A percentile compares a stretch with the other conserved stretches of the same genome.
Conservation (phyloP, 1,140 invertebrate genomes). For the Hyles vespertilio region DNA sequence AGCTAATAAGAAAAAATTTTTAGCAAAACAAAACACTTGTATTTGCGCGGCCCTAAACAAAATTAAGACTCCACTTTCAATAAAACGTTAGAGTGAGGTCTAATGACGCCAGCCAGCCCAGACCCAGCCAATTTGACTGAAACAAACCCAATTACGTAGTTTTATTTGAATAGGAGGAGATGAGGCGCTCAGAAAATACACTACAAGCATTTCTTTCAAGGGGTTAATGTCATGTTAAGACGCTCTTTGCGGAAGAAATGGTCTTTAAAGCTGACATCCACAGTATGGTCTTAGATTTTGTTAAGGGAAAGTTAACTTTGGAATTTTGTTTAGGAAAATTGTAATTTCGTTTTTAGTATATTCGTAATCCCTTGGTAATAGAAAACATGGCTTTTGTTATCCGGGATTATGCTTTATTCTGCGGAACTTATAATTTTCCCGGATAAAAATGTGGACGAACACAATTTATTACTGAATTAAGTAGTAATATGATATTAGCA, state of each 20-base stretch:
- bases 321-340: too few relatives aligned
- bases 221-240: conserved; percentile 6
- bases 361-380: too few relatives aligned
- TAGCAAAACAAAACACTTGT: conserved; percentile 16
- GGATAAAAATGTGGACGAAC: too few relatives aligned
- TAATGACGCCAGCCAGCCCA: conserved; percentile 35
- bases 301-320: too few relatives aligned
- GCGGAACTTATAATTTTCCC: too few relatives aligned
- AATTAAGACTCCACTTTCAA: conserved; percentile 19
- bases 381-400: too few relatives aligned
- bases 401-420: too few relatives aligned
- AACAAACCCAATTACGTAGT: conserved; percentile 45
- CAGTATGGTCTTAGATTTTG: too few relatives aligned
- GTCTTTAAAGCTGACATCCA: background rate
- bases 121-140: conserved; percentile 39
- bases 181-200: conserved; percentile 8
- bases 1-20: conserved; percentile 20
- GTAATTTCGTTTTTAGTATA: too few relatives aligned
- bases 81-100: conserved; percentile 22
- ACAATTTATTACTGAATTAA: too few relatives aligned
- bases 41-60: conserved; percentile 18
- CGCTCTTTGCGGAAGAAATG: conserved; percentile 1
- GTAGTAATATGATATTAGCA: too few relatives aligned
- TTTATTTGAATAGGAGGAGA: conserved; percentile 27
- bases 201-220: conserved; percentile 6